These are phyloP conservation scores for Staurois parvus DNA, from an alignment of 2,797 vertebrate genomes.

Conservation along the genomic window DNA sequence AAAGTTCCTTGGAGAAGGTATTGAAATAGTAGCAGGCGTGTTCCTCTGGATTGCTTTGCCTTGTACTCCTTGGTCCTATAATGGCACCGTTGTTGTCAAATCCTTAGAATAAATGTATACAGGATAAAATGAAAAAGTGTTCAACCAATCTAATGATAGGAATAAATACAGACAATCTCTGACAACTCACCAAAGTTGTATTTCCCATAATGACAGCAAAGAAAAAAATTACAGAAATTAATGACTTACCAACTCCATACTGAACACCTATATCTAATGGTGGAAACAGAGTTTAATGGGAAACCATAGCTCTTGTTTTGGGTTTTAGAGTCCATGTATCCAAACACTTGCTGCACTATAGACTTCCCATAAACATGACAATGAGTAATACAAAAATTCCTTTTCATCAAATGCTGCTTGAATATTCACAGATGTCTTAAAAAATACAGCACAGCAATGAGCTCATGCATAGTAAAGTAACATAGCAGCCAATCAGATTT, in stretches of 20 bases:
- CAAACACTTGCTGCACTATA: no score
- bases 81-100: conserved; percentile 93
- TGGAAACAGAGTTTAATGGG: not conserved
- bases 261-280: not conserved
- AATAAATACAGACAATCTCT: conserved; percentile 58
- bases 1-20: conserved; percentile 94
- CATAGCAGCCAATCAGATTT: no score
- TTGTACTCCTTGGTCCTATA: conserved; percentile 92
- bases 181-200: conserved; percentile 86
- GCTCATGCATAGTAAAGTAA: no score
- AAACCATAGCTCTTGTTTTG: no score
- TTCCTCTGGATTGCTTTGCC: conserved; percentile 95
- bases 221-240: conserved; percentile 80
- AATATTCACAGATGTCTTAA: no score
- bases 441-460: no score
- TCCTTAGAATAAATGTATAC: conserved; percentile 78
- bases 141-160: not conserved
- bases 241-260: not conserved
- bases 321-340: no score
- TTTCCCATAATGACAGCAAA: conserved; percentile 83
- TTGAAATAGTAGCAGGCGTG: conserved; percentile 96
- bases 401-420: no score
- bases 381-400: no score
- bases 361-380: no score
- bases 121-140: not conserved